A percentile compares a stretch with the other conserved stretches of the same genome.
These are phyloP conservation scores for Mormyrops attenuatus DNA, from an alignment of 2,797 vertebrate genomes.

Conservation along the genomic window DNA sequence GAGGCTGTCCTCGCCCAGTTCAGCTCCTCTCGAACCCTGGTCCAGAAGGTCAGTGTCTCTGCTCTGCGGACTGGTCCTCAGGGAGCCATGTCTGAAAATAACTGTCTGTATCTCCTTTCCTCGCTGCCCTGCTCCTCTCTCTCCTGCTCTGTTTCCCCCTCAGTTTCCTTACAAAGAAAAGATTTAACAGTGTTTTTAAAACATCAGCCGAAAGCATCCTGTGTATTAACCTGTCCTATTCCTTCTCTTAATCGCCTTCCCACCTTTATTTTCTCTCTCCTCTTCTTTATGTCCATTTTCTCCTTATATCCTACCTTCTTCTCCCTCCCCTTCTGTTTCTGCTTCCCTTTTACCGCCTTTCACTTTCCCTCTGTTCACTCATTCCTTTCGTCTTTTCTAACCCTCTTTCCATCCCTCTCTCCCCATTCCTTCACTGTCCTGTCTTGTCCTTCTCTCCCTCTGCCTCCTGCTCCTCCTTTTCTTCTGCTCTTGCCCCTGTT, in stretches of 20 bases:
- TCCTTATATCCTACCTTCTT: conserved; percentile 25
- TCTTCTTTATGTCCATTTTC: conserved; percentile 25
- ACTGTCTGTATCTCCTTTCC: neutral
- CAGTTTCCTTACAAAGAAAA: conserved; percentile 27
- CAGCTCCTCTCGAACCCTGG: conserved; percentile 77
- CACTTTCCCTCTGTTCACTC: neutral
- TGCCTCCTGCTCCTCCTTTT: conserved; percentile 27
- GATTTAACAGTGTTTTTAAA: conserved; percentile 15
- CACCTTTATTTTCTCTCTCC: conserved; percentile 26
- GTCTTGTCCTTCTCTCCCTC: conserved; percentile 26
- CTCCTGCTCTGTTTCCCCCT: conserved; percentile 29
- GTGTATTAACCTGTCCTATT: conserved; percentile 29
- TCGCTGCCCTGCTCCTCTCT: conserved; percentile 17
- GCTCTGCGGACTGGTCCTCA: neutral
- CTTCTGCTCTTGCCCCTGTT: conserved; percentile 27
- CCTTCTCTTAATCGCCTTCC: conserved; percentile 21
- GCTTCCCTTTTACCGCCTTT: conserved; percentile 9
- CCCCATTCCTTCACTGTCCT: conserved; percentile 12
- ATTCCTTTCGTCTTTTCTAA: neutral
- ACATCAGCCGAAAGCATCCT: neutral
- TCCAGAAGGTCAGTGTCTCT: conserved; percentile 82
- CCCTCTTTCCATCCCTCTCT: neutral
- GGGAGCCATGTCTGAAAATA: conserved; percentile 14
- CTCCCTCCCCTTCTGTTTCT: neutral
- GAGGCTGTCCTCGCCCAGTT: conserved; percentile 91